phyloP scores from a whole-genome alignment of 2,888 invertebrate genomes.

The Myopa testacea region DNA sequence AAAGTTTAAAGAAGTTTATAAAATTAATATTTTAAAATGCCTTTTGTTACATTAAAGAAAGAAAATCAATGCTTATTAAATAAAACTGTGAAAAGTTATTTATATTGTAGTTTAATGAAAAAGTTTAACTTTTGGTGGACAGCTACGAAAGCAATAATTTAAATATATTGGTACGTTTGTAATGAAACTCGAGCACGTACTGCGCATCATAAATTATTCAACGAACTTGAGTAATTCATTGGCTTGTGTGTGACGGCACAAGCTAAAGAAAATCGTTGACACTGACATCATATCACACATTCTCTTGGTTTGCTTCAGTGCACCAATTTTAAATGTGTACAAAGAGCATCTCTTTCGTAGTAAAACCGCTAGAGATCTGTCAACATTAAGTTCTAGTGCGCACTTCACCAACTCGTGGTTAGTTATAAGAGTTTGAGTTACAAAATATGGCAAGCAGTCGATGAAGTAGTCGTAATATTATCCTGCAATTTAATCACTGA shows the following conservation, averaged over 20 bases:
- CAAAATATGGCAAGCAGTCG: slow-evolving; percentile 14
- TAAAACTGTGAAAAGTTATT: no score
- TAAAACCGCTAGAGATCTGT: slow-evolving; percentile 27
- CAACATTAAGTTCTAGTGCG: not conserved
- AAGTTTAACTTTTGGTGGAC: no score
- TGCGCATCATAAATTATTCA: slow-evolving; percentile 31
- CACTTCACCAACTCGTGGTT: no score
- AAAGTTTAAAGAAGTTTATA: no score
- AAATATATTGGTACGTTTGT: not conserved
- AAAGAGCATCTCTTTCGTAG: not conserved
- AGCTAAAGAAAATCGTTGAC: slow-evolving; percentile 13
- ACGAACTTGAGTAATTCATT: slow-evolving; percentile 20
- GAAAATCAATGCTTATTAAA: no score
- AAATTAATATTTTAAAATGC: no score
- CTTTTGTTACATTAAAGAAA: no score
- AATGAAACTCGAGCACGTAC: slow-evolving; percentile 20
- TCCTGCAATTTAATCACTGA: slow-evolving; percentile 22
- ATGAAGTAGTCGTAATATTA: slow-evolving; percentile 22
- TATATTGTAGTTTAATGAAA: no score
- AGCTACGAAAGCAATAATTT: not conserved
- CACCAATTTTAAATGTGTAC: not conserved
- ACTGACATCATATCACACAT: not conserved
- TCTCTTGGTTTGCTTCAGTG: not conserved
- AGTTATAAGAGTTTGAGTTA: slow-evolving; percentile 14
- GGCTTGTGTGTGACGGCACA: not conserved